phyloP scores from a whole-genome alignment of 2,888 invertebrate genomes.

The Chloromyia formosa region DNA sequence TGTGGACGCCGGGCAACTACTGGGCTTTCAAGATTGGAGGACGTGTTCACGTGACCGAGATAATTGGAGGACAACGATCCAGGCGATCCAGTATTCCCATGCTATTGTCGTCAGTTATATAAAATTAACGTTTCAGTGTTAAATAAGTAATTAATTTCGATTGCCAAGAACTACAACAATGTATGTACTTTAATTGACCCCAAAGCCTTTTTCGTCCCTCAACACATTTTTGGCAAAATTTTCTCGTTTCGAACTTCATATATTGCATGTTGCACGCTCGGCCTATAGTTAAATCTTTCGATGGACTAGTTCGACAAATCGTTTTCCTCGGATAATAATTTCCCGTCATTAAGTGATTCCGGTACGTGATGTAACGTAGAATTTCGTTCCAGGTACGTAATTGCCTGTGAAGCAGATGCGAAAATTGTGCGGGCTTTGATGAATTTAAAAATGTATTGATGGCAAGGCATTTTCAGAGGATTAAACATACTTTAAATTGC shows the following conservation, averaged over 20 bases:
- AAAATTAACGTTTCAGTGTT: not conserved
- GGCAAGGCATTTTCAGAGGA: not conserved
- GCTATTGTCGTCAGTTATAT: too few species aligned
- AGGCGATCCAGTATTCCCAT: too few species aligned
- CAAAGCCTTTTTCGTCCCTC: not conserved
- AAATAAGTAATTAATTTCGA: conserved; percentile 2
- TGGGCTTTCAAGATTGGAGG: too few species aligned
- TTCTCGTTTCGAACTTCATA: not conserved
- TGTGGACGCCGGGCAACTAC: too few species aligned
- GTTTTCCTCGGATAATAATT: conserved; percentile 3
- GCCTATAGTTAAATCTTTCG: not conserved
- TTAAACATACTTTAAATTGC: not conserved
- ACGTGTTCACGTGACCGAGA: too few species aligned
- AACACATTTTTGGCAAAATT: not conserved
- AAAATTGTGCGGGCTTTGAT: not conserved
- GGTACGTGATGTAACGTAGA: not conserved
- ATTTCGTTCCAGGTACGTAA: not conserved
- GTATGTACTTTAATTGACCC: not conserved
- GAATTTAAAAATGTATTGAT: not conserved
- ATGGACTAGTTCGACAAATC: conserved; percentile 7
- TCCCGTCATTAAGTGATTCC: not conserved
- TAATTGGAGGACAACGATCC: too few species aligned
- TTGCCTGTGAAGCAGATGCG: not conserved
- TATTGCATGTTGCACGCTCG: not conserved
- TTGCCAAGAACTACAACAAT: not conserved